phyloP scores from a whole-genome alignment of 2,888 invertebrate genomes.

The Melieria omissa region DNA sequence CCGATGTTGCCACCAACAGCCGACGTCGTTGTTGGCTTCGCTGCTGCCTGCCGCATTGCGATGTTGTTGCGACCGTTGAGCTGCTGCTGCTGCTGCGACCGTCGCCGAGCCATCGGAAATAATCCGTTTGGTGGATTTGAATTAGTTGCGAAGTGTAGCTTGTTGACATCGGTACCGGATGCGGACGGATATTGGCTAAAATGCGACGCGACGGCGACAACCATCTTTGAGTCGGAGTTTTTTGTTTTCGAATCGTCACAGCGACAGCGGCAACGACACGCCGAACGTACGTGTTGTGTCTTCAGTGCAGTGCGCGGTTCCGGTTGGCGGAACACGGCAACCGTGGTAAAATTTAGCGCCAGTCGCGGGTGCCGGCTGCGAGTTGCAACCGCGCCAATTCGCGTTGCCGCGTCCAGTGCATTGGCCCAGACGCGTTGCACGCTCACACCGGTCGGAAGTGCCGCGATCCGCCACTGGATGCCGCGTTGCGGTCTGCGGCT shows the following conservation, averaged over 20 bases:
- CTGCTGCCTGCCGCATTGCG: background rate
- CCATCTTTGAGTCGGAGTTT: background rate
- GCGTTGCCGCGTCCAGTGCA: background rate
- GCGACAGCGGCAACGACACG: background rate
- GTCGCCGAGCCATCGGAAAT: constrained; percentile 40
- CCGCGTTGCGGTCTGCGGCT: too few species aligned
- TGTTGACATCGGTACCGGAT: constrained; percentile 62
- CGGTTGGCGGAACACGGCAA: background rate
- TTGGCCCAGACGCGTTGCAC: too few species aligned
- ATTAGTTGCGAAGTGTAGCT: constrained; percentile 63
- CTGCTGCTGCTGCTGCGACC: background rate
- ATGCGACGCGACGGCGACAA: background rate
- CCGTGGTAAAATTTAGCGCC: background rate
- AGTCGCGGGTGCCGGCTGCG: background rate
- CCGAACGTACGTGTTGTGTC: background rate
- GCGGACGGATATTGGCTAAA: constrained; percentile 47
- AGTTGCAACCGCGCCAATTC: background rate
- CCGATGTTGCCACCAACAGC: constrained; percentile 6
- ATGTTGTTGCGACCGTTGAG: background rate
- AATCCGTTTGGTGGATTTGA: constrained; percentile 61
- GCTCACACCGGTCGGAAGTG: too few species aligned
- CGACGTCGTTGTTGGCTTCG: constrained; percentile 15
- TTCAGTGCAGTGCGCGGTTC: background rate
- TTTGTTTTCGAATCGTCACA: background rate
- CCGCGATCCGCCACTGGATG: too few species aligned